Conservation (phyloP, 2,797 vertebrate species). For the Emydoidea blandingii region DNA sequence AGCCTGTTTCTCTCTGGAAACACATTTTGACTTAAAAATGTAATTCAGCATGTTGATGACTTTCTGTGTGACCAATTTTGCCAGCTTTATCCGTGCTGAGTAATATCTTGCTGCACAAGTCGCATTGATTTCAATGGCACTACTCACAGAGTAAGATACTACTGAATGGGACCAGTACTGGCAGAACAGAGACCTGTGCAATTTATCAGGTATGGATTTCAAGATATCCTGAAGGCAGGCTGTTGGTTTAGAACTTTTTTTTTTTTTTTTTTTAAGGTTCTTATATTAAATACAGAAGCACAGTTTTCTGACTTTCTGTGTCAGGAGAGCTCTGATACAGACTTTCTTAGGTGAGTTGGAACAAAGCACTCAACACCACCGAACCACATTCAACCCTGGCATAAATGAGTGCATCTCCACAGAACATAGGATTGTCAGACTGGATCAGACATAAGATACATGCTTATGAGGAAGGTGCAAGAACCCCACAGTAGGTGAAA, state of each 20-base stretch:
- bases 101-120: background rate
- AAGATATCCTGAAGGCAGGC: background rate
- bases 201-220: background rate
- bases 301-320: background rate
- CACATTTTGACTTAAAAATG: background rate
- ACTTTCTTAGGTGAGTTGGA: background rate
- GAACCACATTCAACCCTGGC: background rate
- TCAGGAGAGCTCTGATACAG: background rate
- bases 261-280: background rate
- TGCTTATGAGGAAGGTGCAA: background rate
- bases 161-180: background rate
- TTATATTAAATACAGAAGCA: background rate
- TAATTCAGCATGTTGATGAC: background rate
- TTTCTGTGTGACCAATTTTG: background rate
- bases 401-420: background rate
- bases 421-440: background rate
- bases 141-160: background rate
- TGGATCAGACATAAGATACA: background rate
- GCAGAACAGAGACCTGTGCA: background rate
- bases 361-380: background rate
- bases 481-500: background rate
- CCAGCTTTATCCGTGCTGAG: background rate
- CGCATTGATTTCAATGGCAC: background rate
- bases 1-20: background rate
- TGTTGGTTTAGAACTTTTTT: background rate